A percentile compares a stretch with the other conserved stretches of the same genome.
These are phyloP conservation scores for Danaus chrysippus DNA, from an alignment of 2,888 invertebrate species.

Conservation along the genomic window DNA sequence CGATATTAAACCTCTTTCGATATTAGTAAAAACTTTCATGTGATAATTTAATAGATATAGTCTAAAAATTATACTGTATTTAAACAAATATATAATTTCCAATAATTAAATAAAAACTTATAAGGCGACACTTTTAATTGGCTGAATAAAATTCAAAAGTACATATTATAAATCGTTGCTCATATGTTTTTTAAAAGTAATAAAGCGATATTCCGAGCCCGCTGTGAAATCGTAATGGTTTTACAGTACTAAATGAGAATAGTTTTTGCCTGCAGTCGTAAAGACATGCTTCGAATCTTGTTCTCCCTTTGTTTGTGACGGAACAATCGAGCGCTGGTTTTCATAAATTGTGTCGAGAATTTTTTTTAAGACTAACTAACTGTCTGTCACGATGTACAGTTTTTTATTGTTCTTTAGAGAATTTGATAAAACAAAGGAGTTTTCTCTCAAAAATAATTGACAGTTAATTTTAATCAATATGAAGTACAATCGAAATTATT, in stretches of 20 bases:
- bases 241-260: constrained; percentile 23
- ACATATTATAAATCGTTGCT: neutral
- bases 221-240: constrained; percentile 25
- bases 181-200: constrained; percentile 12
- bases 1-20: neutral
- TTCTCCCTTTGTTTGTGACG: constrained; percentile 10
- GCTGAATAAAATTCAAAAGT: neutral
- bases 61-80: no score
- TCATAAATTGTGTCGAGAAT: neutral
- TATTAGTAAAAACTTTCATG: no score
- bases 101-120: constrained; percentile 4
- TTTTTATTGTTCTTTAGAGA: no score
- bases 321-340: constrained; percentile 1
- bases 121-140: neutral
- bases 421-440: no score
- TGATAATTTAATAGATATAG: no score
- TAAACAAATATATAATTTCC: neutral
- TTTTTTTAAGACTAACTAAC: neutral
- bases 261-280: constrained; percentile 20
- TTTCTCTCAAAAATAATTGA: no score
- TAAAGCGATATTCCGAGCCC: constrained; percentile 15
- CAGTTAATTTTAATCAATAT: no score
- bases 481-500: no score
- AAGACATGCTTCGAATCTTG: constrained; percentile 12
- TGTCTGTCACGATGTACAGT: no score